These are phyloP conservation scores for Rhabdornis inornatus DNA, from an alignment of 2,113 vertebrate species.

Conservation along the genomic window DNA sequence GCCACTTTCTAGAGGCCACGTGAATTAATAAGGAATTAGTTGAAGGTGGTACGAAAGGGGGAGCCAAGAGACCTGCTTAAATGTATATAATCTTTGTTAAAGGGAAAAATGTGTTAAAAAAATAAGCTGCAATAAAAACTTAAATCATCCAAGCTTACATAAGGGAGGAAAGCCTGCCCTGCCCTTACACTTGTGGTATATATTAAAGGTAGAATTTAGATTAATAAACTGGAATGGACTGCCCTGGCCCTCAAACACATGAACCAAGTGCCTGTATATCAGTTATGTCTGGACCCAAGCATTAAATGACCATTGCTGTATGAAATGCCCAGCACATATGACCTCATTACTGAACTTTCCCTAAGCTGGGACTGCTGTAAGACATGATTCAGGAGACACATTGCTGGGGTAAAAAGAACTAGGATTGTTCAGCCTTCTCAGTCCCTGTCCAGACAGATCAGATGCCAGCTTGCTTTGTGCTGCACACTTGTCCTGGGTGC, in stretches of 20 bases:
- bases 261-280: neutral
- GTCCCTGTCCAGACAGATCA: neutral
- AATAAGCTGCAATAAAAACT: neutral
- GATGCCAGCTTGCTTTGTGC: neutral
- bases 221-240: neutral
- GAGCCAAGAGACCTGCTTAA: neutral
- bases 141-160: neutral
- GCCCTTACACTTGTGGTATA: neutral
- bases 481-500: neutral
- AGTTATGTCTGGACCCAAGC: neutral
- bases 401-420: neutral
- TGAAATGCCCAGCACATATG: neutral
- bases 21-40: neutral
- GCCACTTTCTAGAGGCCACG: neutral
- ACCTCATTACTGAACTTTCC: neutral
- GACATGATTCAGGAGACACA: accelerated
- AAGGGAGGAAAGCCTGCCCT: neutral
- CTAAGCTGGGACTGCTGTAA: neutral
- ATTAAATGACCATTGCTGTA: no score
- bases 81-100: neutral
- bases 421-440: neutral
- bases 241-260: neutral
- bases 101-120: neutral
- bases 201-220: neutral
- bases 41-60: neutral